These are phyloP conservation scores for Nemotelus pantherinus DNA, from an alignment of 2,888 invertebrate species.

Conservation along the genomic window DNA sequence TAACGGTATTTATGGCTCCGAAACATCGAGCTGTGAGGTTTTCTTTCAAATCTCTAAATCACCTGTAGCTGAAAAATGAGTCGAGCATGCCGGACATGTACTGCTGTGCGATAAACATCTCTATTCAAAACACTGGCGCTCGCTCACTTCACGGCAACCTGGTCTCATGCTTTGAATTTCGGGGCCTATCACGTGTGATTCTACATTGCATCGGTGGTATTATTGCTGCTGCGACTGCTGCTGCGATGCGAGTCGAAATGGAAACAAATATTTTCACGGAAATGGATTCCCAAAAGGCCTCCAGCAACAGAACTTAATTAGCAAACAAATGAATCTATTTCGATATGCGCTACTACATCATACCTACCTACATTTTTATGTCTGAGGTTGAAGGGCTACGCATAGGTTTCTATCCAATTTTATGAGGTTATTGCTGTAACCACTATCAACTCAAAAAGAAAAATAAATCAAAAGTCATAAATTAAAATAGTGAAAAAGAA, in stretches of 20 bases:
- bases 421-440: too few relatives aligned
- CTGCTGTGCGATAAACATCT: constrained; percentile 42
- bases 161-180: constrained; percentile 20
- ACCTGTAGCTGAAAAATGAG: constrained; percentile 36
- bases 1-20: constrained; percentile 50
- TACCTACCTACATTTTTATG: neutral
- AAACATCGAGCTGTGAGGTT: constrained; percentile 16
- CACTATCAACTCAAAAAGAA: too few relatives aligned
- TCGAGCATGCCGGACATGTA: constrained; percentile 30
- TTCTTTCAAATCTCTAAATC: constrained; percentile 36
- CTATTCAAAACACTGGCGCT: constrained; percentile 36
- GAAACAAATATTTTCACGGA: constrained; percentile 16
- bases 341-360: neutral
- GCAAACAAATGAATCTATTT: constrained; percentile 23
- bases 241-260: neutral
- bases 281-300: neutral
- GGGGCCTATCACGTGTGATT: constrained; percentile 18
- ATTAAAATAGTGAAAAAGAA: too few relatives aligned
- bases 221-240: neutral
- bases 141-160: constrained; percentile 4
- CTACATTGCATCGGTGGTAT: neutral
- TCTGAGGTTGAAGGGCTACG: too few relatives aligned
- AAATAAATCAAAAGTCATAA: too few relatives aligned
- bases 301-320: neutral
- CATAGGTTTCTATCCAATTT: too few relatives aligned